phyloP scores from a whole-genome alignment of 2,113 vertebrate species.

The Agelaius phoeniceus region DNA sequence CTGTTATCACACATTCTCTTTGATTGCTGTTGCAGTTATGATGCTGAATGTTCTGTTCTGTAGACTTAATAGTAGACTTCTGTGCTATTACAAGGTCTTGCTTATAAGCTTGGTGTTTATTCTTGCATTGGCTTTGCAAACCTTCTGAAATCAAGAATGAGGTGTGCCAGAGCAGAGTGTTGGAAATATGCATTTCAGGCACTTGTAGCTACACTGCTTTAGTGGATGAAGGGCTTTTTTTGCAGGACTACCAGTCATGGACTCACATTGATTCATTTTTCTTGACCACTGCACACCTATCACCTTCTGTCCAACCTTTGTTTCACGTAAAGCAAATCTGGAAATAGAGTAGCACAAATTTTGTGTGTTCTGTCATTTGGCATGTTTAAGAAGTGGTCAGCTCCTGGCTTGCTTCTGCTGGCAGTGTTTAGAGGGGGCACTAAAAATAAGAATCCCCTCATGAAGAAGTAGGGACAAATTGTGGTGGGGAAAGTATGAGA shows the following conservation, averaged over 20 bases:
- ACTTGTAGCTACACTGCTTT: background rate
- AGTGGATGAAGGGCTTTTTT: background rate
- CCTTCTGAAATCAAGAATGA: background rate
- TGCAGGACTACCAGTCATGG: background rate
- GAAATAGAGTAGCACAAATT: background rate
- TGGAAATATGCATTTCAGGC: background rate
- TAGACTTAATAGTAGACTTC: background rate
- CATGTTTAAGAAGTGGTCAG: background rate
- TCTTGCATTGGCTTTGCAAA: background rate
- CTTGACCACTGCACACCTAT: background rate
- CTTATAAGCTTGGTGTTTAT: background rate
- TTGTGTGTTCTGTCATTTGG: background rate
- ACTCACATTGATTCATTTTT: background rate
- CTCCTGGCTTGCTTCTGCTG: background rate
- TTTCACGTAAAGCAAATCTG: background rate
- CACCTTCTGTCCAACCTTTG: background rate
- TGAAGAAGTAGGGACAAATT: background rate
- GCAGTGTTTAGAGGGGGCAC: background rate
- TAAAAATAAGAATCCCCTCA: background rate
- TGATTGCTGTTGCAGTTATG: background rate
- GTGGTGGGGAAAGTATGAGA: background rate
- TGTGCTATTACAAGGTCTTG: background rate
- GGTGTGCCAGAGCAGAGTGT: background rate
- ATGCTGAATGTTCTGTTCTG: background rate
- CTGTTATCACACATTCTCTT: background rate